phyloP scores from a whole-genome alignment of 2,113 vertebrate genomes.

The Halcyon malimbica region DNA sequence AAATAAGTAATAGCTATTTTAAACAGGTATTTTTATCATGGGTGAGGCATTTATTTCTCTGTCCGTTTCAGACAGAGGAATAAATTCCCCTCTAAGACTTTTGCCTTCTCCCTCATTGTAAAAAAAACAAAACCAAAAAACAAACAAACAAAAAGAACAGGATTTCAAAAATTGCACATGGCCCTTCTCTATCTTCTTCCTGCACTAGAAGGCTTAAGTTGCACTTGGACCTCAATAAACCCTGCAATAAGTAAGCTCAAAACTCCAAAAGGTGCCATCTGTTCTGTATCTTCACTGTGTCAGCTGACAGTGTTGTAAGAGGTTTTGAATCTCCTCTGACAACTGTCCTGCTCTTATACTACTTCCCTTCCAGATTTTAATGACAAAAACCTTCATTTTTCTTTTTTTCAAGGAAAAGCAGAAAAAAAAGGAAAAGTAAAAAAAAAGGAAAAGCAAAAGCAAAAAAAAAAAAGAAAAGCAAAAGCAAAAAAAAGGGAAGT shows the following conservation, averaged over 20 bases:
- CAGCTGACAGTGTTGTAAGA: neutral
- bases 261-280: neutral
- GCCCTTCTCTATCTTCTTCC: neutral
- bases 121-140: neutral
- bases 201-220: neutral
- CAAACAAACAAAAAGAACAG: neutral
- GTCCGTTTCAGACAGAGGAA: neutral
- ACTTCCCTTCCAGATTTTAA: neutral
- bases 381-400: neutral
- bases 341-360: neutral
- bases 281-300: neutral
- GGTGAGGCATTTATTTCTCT: neutral
- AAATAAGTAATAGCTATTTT: neutral
- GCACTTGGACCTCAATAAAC: neutral
- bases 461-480: too few species aligned
- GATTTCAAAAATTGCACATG: neutral
- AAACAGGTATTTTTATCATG: neutral
- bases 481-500: too few species aligned
- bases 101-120: rapidly evolving
- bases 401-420: too few species aligned
- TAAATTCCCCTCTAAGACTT: neutral
- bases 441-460: too few species aligned
- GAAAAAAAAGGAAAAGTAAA: too few species aligned
- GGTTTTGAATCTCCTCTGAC: neutral
- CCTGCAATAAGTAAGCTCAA: neutral